Evolutionary conservation across 2,113 vertebrate genomes (phyloP), one percentile per base, ranked within the genome.

Genomic region (Sturnira hondurensis): DNA sequence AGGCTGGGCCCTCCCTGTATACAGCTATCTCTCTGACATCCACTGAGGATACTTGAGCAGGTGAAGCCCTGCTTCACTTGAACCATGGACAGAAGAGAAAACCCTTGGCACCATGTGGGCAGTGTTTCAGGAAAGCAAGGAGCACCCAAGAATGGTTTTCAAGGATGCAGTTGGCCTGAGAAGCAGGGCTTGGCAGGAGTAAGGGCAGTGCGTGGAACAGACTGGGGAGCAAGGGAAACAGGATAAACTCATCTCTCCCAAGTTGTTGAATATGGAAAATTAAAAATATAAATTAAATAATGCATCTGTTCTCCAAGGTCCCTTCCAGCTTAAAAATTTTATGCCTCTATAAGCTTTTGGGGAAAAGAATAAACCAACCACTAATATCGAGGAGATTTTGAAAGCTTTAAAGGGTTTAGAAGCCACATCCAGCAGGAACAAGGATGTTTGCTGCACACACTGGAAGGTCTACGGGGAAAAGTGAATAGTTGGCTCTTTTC

Each of bases 241-340:
- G 61, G 77, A 92, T 85, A 77, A 93, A 95, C 76, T 90, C 87
- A 88, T 90, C 77, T 92, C 58, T 71, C 81, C 52, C 24, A 77
- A 73, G 92, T 58, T 87, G 76, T 63, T 82, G 90, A 93, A 93
- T 36, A 70, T 61, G 90, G 58, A 92, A 96, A 95, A 97, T 94
- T 95, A 97, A 97, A 96, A 82, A 94, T 91, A 96, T 96, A 94
- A 97, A 97, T 95, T 88, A 95, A 96, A 96, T 95, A 91, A 86
- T 33, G 36, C 65, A 95, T 91, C 91, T 91, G 78, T 94, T 93
- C 95, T 97, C 73, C 1, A 17, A 94, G 94, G 89, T 93, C 65
- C 87, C 58, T 89, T 97, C 63, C 65, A 91, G 97, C 68, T 95
- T 93, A 94, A 95, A 91, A 80, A 93, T 89, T 91, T 94, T 93